Conservation (phyloP, 2,113 vertebrate species). For the Sakesphorus luctuosus region DNA sequence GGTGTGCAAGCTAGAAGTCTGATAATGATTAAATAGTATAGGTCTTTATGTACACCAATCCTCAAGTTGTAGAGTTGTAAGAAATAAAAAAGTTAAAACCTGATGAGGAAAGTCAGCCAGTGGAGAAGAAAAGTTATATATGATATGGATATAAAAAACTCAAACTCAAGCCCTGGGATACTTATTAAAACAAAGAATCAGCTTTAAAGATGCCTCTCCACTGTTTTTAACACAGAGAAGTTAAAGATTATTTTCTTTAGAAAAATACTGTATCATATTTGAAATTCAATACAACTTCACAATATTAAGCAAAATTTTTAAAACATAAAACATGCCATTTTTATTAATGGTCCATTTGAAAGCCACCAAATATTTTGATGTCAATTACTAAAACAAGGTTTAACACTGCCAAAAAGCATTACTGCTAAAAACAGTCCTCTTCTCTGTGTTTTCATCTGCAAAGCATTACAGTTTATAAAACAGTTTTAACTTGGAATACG, state of each 20-base stretch:
- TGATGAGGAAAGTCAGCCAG: background rate
- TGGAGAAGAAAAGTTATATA: background rate
- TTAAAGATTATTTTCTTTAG: slow-evolving; percentile 44
- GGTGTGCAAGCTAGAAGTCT: background rate
- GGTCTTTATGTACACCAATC: background rate
- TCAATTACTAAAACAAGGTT: slow-evolving; percentile 84
- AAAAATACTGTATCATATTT: slow-evolving; percentile 56
- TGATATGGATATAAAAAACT: background rate
- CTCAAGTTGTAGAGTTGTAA: background rate
- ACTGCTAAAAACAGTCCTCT: slow-evolving; percentile 76
- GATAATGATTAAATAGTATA: background rate
- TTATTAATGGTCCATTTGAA: slow-evolving; percentile 81
- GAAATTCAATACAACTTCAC: slow-evolving; percentile 75
- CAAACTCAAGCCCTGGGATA: background rate
- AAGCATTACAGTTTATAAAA: slow-evolving; percentile 92
- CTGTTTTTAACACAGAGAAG: slow-evolving; percentile 23
- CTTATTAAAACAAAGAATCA: background rate
- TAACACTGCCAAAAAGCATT: slow-evolving; percentile 80
- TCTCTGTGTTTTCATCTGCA: slow-evolving; percentile 84
- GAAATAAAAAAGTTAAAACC: background rate
- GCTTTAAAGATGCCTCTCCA: slow-evolving; percentile 17
- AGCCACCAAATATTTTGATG: slow-evolving; percentile 81
- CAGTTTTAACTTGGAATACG: slow-evolving; percentile 88
- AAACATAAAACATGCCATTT: slow-evolving; percentile 76
- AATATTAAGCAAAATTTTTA: slow-evolving; percentile 73